Conservation (phyloP, 2,797 vertebrate genomes). For the Characodon lateralis region DNA sequence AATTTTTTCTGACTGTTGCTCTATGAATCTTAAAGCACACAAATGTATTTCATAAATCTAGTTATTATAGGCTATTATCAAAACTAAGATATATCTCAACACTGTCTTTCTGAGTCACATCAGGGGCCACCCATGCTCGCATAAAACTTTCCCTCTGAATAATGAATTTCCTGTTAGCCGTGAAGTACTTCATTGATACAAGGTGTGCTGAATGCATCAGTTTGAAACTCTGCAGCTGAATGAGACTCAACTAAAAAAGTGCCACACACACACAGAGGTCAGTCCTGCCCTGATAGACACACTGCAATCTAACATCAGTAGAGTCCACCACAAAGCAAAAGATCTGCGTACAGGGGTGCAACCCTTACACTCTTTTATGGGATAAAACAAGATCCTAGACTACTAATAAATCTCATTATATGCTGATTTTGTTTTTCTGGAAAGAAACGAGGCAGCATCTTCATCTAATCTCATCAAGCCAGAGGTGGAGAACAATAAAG, state of each 20-base stretch:
- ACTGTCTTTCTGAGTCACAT: conserved; percentile 12
- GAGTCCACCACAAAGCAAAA: not conserved
- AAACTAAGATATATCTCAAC: not conserved
- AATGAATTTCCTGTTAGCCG: conserved; percentile 3
- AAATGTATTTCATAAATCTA: no score
- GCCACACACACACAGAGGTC: conserved; percentile 25
- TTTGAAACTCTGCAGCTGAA: conserved; percentile 9
- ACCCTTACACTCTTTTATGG: not conserved
- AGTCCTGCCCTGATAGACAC: conserved; percentile 16
- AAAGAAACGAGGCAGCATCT: conserved; percentile 9
- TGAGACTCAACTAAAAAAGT: not conserved
- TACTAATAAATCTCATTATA: conserved; percentile 2
- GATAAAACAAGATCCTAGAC: not conserved
- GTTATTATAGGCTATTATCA: no score
- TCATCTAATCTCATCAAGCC: conserved; percentile 3
- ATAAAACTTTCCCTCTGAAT: conserved; percentile 22
- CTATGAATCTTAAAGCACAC: no score
- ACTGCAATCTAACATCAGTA: not conserved
- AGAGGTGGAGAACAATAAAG: conserved; percentile 17
- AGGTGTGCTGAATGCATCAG: conserved; percentile 1
- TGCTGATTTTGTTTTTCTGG: not conserved
- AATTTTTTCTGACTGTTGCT: not conserved
- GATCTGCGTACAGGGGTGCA: not conserved
- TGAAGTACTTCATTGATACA: conserved; percentile 32
- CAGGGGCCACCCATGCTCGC: conserved; percentile 17